Conservation (phyloP, 2,888 invertebrate species). For the Eremobia ochroleuca region DNA sequence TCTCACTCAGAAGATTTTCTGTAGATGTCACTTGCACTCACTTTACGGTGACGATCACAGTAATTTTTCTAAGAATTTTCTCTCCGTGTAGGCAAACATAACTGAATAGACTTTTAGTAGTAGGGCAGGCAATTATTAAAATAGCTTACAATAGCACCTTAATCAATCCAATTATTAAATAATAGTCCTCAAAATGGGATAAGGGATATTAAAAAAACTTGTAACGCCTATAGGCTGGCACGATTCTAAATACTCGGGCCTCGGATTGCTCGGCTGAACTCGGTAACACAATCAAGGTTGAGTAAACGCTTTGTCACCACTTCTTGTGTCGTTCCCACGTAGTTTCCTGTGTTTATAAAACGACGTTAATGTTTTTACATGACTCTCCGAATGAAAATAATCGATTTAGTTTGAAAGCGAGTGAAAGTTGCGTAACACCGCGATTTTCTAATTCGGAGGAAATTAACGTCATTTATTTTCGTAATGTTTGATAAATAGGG, state of each 20-base stretch:
- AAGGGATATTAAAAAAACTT: conserved; percentile 14
- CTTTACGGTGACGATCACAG: too few relatives aligned
- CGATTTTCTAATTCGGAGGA: conserved; percentile 55
- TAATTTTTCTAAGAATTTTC: too few relatives aligned
- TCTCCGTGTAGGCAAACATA: too few relatives aligned
- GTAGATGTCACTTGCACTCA: too few relatives aligned
- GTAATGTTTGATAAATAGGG: conserved; percentile 58
- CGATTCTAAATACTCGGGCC: conserved; percentile 52
- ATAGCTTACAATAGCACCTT: not conserved
- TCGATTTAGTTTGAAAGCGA: conserved; percentile 75
- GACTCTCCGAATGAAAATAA: conserved; percentile 76
- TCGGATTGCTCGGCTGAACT: conserved; percentile 61
- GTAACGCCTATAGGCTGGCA: conserved; percentile 47
- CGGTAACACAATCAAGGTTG: conserved; percentile 68
- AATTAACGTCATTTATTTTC: conserved; percentile 61
- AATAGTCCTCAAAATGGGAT: conserved; percentile 8
- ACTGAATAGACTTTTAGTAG: not conserved
- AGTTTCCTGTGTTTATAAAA: conserved; percentile 73
- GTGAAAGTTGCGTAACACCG: conserved; percentile 72
- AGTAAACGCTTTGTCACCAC: conserved; percentile 65
- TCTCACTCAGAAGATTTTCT: too few relatives aligned
- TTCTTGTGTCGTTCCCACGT: conserved; percentile 78
- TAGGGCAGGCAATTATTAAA: conserved; percentile 6
- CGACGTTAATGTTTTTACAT: conserved; percentile 79
- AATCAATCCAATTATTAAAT: conserved; percentile 23